Base-by-base conservation (phyloP, 1,140 invertebrate species). In the Aphaenogaster ashmeadi region DNA sequence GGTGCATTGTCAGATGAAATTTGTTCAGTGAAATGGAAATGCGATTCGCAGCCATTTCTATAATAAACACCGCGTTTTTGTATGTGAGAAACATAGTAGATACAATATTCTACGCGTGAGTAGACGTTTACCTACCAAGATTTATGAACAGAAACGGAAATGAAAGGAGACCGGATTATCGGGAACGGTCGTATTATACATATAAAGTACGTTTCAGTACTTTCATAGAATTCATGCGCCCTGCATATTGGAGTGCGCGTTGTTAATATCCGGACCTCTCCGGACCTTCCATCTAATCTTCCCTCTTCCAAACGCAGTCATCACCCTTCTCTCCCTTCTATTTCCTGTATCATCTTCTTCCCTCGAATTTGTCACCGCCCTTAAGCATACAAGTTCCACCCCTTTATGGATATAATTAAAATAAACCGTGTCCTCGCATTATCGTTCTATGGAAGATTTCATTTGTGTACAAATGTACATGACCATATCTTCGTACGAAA, bases 211-310 rank as follows among this genome's bases (percentile, higher is more conserved):
- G 54, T 83, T 83, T 83, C 41, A 58, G 80, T 83, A 89, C 84
- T 88, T 84, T 90, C 69, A 52, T 81, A 44, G 69, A 52, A 67
- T 79, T 78, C 88, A 87, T 84, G 79, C 78, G 81, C 81, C 36
- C 50, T 50, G 64, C 64, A 13, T 69, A 60, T 78, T 67, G 56
- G 74, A 85, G 87, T 87, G 71, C 71, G 87, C 85, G 87, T 88
- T 91, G 87, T 86, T 92, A 91, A 92, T 90, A 91, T 90, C 88
- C 90, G 85, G 89, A 75, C 52, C 86, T 88, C 80, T 78, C 64
- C 54, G 6, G 50, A 36, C 69, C 47, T 72, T 90, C 79, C 64
- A 81, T 36, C 71, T 87, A 64, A 88, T 86, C 91, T 88, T 87
- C 87, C 90, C 86, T 92, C 79, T 85, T 91, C 87, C 88, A 69